phyloP scores from a whole-genome alignment of 2,888 invertebrate genomes.

The Bruchidius siliquastri region DNA sequence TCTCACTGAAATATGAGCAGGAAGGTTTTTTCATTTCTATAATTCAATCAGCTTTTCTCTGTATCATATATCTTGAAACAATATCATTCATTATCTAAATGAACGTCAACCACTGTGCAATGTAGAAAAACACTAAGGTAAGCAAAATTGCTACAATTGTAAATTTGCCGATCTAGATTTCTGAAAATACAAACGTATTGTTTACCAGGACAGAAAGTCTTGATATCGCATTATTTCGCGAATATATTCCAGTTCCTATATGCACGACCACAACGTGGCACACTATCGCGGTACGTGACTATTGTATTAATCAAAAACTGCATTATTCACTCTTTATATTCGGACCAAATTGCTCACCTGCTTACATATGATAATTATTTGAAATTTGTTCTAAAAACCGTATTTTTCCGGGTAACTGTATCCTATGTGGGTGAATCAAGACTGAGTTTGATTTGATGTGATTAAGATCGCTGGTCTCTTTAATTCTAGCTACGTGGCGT shows the following conservation, averaged over 20 bases:
- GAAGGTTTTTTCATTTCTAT: no score
- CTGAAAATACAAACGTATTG: not conserved
- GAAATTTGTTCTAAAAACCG: constrained; percentile 20
- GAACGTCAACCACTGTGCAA: not conserved
- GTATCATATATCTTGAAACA: not conserved
- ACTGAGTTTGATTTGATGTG: not conserved
- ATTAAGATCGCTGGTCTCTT: no score
- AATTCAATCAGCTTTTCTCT: no score
- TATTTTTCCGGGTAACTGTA: constrained; percentile 10
- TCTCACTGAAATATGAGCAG: no score
- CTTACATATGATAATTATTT: constrained; percentile 16
- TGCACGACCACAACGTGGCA: not conserved
- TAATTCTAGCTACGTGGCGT: no score
- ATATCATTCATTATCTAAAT: not conserved
- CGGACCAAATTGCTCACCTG: constrained; percentile 12
- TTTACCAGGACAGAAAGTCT: not conserved
- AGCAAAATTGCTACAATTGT: not conserved
- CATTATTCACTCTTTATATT: constrained; percentile 12
- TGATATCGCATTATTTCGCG: not conserved
- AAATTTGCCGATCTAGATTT: not conserved
- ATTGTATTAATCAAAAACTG: not conserved
- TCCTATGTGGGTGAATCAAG: not conserved
- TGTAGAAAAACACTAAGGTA: not conserved
- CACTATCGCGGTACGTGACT: not conserved
- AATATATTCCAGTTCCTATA: not conserved